Base-by-base conservation (phyloP, 2,113 vertebrate species). In the Salvelinus namaycush region DNA sequence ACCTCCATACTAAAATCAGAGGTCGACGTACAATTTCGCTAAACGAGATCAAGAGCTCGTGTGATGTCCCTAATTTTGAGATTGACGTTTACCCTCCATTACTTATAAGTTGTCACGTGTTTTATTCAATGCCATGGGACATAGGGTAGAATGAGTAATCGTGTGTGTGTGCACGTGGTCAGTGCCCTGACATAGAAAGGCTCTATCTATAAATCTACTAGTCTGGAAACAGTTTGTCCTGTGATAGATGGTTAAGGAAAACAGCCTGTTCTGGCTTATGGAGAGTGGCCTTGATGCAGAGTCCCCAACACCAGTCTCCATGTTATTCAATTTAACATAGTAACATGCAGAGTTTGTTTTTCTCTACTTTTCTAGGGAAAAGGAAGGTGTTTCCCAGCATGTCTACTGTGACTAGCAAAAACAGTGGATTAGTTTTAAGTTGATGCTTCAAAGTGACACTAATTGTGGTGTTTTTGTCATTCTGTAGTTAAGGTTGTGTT, bases 401-500 rank as follows among this genome's bases (percentile, higher is more conserved):
- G 59, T 22, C n/a, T 62, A 22, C n/a, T 8, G n/a, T 62, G 22
- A 8, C 59, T 16, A 54, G 51, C n/a, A 62, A 22, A 62, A 24
- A 9, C 8, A 22, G 59, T 62, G n/a, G 59, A 62, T 16, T 62
- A 11, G 16, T 62, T n/a, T 62, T 16, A 20, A 5, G 8, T 62
- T 62, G n/a, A 62, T n/a, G 59, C n/a, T 11, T 62, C 7, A 22
- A 62, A 62, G 9, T 13, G 8, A 34, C 57, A 12, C 62, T 71
- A 68, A 62, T 70, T 60, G 6, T 60, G 20, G 76, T 75, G n/a
- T 13, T 57, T 39, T 31, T 51, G 16, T 64, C 9, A 1, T 26
- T 72, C 71, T n/a, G 57, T 34, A 94, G 94, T 73, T 93, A 0
- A 75, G 83, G 49, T 68, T 93, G 67, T 94, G 93, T 78, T 76